A percentile compares a stretch with the other conserved stretches of the same genome.
phyloP scores from a whole-genome alignment of 2,113 vertebrate genomes.

The Psilopsiagon aymara region DNA sequence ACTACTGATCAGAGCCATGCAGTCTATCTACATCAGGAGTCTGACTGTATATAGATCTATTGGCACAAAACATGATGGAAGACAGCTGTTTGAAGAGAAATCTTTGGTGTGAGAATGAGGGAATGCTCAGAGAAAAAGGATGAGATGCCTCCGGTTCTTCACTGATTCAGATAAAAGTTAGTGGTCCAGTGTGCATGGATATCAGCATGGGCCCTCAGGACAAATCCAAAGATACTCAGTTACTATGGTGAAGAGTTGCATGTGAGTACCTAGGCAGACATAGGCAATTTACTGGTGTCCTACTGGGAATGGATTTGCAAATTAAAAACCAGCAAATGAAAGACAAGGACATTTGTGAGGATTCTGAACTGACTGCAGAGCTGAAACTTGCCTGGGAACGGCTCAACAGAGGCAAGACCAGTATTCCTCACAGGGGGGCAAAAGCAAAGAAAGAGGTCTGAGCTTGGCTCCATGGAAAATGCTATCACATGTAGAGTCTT shows the following conservation, averaged over 20 bases:
- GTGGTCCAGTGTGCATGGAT: neutral
- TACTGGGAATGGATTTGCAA: constrained; percentile 18
- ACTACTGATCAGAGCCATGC: neutral
- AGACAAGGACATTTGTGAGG: constrained; percentile 22
- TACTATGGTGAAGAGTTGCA: neutral
- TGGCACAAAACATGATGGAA: neutral
- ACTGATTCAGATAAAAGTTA: neutral
- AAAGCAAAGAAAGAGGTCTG: neutral
- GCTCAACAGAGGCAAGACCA: neutral
- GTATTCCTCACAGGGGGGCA: neutral
- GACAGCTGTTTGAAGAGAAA: neutral
- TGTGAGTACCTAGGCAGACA: neutral
- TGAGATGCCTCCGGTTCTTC: neutral
- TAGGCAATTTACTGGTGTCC: neutral
- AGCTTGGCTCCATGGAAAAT: neutral
- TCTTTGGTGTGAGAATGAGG: neutral
- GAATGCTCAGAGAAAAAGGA: neutral
- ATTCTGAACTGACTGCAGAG: neutral
- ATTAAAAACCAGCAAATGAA: constrained; percentile 39
- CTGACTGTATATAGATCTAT: neutral
- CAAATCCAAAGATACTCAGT: neutral
- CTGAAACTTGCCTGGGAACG: neutral
- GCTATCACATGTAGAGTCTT: neutral
- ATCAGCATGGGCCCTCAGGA: neutral
- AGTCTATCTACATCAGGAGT: neutral